Base-by-base conservation (phyloP, 2,888 invertebrate species). In the Caenorhabditis becei region DNA sequence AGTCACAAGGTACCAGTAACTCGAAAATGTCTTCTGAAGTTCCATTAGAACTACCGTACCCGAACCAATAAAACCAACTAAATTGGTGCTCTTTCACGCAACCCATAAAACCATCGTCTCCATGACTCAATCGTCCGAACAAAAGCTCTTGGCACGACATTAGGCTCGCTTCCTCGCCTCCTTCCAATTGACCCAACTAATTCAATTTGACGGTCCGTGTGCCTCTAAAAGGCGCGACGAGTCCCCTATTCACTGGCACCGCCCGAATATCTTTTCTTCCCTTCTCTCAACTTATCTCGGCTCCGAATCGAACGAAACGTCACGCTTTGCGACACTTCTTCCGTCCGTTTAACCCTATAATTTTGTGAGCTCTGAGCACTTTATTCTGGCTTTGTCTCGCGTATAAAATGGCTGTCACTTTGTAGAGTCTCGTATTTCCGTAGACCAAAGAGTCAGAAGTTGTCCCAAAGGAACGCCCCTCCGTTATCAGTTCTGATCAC, bases 171-270 rank as follows among this genome's bases (percentile, higher is more conserved):
- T 14, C 23, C 23, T 58, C 35, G 37, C 54, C 71, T 35, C 41
- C 14, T 41, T 41, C 63, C 72, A 72, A 72, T 72, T 72, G 72
- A 72, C 72, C 74, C 65, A 56, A 49, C 74, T 74, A 74, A 74
- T 74, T 74, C 74, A 74, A 74, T 74, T 74, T 74, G 74, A 74
- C 65, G 47, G 65, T 44, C 61, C 41, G 28, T 41, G 37, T 35
- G 62, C 62, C 63, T n/a, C n/a, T 62, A 62, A 71, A 71, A 71
- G 71, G 71, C 63, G 53, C 47, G 47, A 47, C 18, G 47, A n/a
- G 20, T 47, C 63, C 51, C 11, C 56, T 32, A 58, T 58, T 69
- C 47, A 69, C 37, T 37, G 56, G 56, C 20, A 18, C 14, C 32
- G 28, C 51, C 32, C n/a, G n/a, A n/a, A 32, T 44, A 47, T 44